Conservation (phyloP, 2,797 vertebrate genomes). For the Cygnus olor region DNA sequence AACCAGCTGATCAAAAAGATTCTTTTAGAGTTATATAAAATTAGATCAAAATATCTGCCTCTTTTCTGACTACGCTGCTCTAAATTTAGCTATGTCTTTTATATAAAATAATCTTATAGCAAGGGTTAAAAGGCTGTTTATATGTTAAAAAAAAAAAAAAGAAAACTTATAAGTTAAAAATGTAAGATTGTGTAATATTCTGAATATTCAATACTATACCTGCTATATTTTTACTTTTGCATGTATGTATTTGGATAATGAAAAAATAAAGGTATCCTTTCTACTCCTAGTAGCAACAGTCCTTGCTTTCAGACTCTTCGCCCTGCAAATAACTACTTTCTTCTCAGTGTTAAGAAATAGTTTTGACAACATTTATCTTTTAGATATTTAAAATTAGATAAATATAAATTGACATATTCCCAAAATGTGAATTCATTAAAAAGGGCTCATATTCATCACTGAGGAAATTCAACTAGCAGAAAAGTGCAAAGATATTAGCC, state of each 20-base stretch:
- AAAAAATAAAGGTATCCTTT: background rate
- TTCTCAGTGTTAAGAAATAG: background rate
- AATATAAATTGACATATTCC: background rate
- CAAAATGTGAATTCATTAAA: background rate
- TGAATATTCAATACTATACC: background rate
- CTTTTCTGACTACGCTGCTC: background rate
- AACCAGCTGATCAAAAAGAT: rapidly evolving
- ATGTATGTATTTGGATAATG: background rate
- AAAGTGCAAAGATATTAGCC: background rate
- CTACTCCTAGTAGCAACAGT: background rate
- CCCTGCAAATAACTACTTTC: background rate
- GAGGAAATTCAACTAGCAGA: background rate
- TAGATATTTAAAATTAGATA: background rate
- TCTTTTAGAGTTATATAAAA: background rate
- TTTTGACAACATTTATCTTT: background rate
- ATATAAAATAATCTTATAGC: background rate
- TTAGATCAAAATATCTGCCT: background rate
- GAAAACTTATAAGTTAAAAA: background rate
- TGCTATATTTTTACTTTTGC: background rate
- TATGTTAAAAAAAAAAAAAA: background rate
- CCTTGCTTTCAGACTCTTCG: background rate
- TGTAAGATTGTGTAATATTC: background rate
- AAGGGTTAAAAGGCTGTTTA: background rate
- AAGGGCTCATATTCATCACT: background rate
- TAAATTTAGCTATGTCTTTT: background rate